Evolutionary conservation across 2,113 vertebrate species (phyloP).

Genomic region (Melanerpes aurifrons): DNA sequence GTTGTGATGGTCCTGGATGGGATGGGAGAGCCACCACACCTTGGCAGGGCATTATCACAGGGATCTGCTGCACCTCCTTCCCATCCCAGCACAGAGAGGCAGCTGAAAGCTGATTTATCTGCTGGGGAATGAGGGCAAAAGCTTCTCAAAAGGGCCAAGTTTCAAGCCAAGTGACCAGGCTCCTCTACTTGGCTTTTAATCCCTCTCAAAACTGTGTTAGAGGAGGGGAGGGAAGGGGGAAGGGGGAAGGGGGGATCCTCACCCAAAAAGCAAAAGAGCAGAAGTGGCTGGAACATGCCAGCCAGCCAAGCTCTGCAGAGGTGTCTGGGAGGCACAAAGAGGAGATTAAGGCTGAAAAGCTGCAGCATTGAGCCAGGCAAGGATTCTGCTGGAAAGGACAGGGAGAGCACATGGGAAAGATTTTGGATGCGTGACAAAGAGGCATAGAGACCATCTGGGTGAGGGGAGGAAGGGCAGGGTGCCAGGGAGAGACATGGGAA

Average conservation of each 20-base stretch:
- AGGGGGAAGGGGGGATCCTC: background rate
- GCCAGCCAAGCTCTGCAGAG: background rate
- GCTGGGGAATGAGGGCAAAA: constrained; percentile 11
- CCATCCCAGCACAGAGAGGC: background rate
- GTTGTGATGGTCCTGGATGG: background rate
- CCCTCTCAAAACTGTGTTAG: background rate
- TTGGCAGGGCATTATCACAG: background rate
- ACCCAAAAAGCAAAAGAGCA: constrained; percentile 17
- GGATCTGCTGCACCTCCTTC: background rate
- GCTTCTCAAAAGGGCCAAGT: constrained; percentile 8
- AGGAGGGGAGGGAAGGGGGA: background rate
- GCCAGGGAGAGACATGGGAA: background rate
- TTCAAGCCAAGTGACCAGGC: background rate
- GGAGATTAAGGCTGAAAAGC: constrained; percentile 41
- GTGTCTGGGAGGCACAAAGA: background rate
- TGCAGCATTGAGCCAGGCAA: background rate
- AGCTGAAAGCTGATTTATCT: constrained; percentile 47
- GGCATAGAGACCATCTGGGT: constrained; percentile 18
- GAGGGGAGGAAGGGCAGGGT: constrained; percentile 23
- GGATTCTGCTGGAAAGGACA: background rate
- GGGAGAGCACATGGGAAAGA: background rate
- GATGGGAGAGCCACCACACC: background rate
- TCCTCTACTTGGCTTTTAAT: constrained; percentile 8
- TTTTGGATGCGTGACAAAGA: constrained; percentile 30
- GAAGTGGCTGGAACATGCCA: background rate